phyloP scores from a whole-genome alignment of 2,113 vertebrate species.

The Brachypodius melanocephalos region DNA sequence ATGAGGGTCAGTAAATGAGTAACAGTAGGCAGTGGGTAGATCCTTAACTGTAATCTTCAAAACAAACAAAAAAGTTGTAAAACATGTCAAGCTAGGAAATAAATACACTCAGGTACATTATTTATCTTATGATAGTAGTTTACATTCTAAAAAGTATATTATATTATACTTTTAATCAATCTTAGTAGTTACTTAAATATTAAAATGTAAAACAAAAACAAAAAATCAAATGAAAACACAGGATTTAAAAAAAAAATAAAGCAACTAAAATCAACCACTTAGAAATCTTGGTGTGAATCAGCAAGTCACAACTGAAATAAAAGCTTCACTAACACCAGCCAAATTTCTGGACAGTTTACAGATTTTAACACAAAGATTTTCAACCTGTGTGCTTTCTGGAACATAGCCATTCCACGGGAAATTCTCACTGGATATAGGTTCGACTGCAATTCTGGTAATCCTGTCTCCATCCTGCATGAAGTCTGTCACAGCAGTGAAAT shows the following conservation, averaged over 20 bases:
- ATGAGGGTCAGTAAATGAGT: constrained; percentile 90
- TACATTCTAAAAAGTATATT: neutral
- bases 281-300: neutral
- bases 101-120: neutral
- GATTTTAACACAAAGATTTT: neutral
- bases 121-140: neutral
- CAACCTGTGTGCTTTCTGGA: constrained; percentile 79
- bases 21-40: constrained; percentile 83
- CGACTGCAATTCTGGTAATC: constrained; percentile 71
- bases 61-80: constrained; percentile 26
- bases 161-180: neutral
- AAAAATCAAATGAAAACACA: neutral
- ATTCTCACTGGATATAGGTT: constrained; percentile 75
- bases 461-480: constrained; percentile 81
- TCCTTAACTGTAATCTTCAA: constrained; percentile 83
- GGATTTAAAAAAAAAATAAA: neutral
- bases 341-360: neutral
- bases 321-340: neutral
- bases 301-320: neutral
- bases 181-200: neutral
- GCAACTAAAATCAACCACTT: neutral
- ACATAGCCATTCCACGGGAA: constrained; percentile 86
- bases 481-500: constrained; percentile 80
- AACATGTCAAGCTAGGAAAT: neutral
- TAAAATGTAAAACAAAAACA: neutral